phyloP scores from a whole-genome alignment of 1,140 invertebrate species.

The Tetraneura akinire region DNA sequence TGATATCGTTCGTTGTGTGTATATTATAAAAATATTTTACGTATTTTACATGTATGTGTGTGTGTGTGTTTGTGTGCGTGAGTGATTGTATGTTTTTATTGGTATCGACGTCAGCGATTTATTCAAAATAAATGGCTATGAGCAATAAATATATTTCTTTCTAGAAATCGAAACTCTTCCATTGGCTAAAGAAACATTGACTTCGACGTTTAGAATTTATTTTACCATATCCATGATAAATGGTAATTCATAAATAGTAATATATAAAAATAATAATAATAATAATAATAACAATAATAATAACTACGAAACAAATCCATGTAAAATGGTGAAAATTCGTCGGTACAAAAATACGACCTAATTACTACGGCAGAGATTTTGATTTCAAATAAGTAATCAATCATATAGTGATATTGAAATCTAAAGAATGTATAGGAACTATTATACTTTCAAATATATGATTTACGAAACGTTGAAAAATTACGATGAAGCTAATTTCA shows the following conservation, averaged over 20 bases:
- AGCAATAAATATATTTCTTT: constrained; percentile 21
- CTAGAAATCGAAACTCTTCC: constrained; percentile 13
- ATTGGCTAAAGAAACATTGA: constrained; percentile 33
- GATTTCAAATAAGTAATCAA: too few species aligned
- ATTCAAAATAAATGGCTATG: constrained; percentile 26
- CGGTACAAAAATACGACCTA: constrained; percentile 23
- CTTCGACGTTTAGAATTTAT: background rate
- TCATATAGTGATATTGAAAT: background rate
- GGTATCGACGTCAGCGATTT: constrained; percentile 32
- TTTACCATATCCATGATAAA: background rate
- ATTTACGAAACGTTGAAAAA: too few species aligned
- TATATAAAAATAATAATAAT: background rate
- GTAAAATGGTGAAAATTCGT: constrained; percentile 22
- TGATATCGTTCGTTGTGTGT: too few species aligned
- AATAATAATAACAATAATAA: background rate
- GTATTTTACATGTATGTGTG: too few species aligned
- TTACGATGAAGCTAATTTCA: constrained; percentile 22
- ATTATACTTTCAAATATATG: too few species aligned
- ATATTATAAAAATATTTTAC: too few species aligned
- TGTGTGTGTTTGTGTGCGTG: background rate
- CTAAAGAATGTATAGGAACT: background rate
- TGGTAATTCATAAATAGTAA: background rate
- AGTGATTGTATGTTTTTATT: constrained; percentile 30
- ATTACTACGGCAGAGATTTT: too few species aligned
- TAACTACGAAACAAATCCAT: constrained; percentile 11